A percentile compares a stretch with the other conserved stretches of the same genome.
Conservation (phyloP, 1,140 invertebrate species). For the Listronotus bonariensis region DNA sequence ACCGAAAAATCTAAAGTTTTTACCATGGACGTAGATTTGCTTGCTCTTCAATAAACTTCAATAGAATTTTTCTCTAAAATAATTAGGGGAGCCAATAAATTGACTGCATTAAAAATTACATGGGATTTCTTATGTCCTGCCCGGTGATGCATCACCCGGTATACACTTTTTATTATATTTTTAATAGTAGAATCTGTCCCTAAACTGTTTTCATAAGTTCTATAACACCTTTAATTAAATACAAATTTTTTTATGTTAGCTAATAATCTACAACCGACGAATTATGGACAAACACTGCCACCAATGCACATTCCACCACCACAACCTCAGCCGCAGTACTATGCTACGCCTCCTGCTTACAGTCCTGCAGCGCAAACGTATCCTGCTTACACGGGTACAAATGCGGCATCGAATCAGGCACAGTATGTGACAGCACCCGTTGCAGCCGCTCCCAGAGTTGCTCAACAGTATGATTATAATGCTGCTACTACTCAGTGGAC, state of each 20-base stretch:
- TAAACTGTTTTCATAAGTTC: too few relatives aligned
- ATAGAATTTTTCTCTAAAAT: too few relatives aligned
- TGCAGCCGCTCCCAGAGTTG: slow-evolving; percentile 35
- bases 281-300: slow-evolving; percentile 48
- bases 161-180: too few relatives aligned
- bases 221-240: too few relatives aligned
- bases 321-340: slow-evolving; percentile 49
- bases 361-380: slow-evolving; percentile 45
- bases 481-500: slow-evolving; percentile 51
- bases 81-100: too few relatives aligned
- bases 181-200: too few relatives aligned
- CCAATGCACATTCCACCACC: slow-evolving; percentile 54
- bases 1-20: too few relatives aligned
- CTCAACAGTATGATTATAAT: slow-evolving; percentile 52
- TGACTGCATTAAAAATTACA: too few relatives aligned
- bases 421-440: slow-evolving; percentile 45
- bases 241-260: neutral
- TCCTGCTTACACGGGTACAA: slow-evolving; percentile 40
- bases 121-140: too few relatives aligned
- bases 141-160: too few relatives aligned
- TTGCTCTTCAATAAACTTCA: too few relatives aligned
- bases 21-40: too few relatives aligned
- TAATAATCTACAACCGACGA: slow-evolving; percentile 26
- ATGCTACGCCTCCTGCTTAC: slow-evolving; percentile 48
- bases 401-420: slow-evolving; percentile 33